Evolutionary conservation across 1,140 invertebrate genomes (phyloP).

Genomic region (Eulimnadia texana): DNA sequence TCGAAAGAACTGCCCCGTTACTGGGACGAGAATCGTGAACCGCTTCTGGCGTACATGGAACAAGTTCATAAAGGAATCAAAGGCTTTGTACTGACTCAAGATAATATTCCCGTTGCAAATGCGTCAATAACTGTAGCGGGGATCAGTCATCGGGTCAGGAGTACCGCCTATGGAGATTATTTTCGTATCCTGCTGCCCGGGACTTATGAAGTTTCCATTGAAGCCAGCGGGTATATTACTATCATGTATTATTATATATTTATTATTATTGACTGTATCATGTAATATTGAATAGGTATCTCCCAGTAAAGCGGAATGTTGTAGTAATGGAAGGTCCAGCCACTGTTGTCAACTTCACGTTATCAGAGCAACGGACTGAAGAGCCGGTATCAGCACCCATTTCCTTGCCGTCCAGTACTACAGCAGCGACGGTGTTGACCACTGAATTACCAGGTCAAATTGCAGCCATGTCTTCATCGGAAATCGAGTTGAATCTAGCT

Average conservation of each 20-base stretch:
- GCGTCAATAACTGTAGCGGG: conserved; percentile 54
- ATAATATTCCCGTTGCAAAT: conserved; percentile 31
- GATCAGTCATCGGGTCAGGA: conserved; percentile 55
- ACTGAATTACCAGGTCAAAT: neutral
- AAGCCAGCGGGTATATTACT: conserved; percentile 35
- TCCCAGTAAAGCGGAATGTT: conserved; percentile 41
- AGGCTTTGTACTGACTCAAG: conserved; percentile 15
- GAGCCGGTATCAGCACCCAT: neutral
- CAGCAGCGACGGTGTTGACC: neutral
- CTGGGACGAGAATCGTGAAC: conserved; percentile 78
- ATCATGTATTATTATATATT: neutral
- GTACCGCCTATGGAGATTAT: conserved; percentile 53
- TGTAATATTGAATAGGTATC: conserved; percentile 43
- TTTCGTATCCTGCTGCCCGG: conserved; percentile 60
- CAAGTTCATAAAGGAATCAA: conserved; percentile 30
- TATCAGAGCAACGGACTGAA: conserved; percentile 26
- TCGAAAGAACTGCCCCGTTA: conserved; percentile 54
- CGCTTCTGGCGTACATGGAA: conserved; percentile 73
- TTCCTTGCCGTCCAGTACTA: neutral
- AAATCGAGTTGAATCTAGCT: neutral
- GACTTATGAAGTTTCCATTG: conserved; percentile 46
- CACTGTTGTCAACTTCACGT: conserved; percentile 55
- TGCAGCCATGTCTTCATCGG: neutral
- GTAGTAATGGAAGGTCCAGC: conserved; percentile 44
- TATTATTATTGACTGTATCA: neutral